These are phyloP conservation scores for Agonum fuliginosum DNA, from an alignment of 2,888 invertebrate genomes.

Conservation along the genomic window DNA sequence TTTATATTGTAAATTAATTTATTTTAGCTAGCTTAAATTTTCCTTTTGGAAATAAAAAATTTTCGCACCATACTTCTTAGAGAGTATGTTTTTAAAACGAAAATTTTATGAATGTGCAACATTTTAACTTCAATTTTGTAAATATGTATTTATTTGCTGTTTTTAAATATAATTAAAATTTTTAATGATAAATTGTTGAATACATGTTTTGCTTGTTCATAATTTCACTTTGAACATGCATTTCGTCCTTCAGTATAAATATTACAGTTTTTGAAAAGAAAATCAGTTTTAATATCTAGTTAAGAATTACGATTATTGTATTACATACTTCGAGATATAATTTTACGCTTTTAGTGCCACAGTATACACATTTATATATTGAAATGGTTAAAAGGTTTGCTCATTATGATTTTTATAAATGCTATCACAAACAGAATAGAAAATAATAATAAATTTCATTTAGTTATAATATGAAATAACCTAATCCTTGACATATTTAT, in stretches of 20 bases:
- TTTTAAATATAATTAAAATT: not conserved
- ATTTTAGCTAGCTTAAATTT: constrained; percentile 23
- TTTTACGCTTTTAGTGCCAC: constrained; percentile 54
- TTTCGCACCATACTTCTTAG: not conserved
- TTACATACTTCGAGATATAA: constrained; percentile 25
- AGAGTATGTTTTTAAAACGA: constrained; percentile 16
- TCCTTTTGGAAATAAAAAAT: constrained; percentile 20
- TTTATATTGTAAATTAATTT: constrained; percentile 22
- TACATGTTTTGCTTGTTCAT: constrained; percentile 31
- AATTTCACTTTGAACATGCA: constrained; percentile 40
- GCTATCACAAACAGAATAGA: constrained; percentile 42
- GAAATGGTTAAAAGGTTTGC: constrained; percentile 41
- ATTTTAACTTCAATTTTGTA: constrained; percentile 3
- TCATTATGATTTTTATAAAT: constrained; percentile 32
- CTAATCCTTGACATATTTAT: constrained; percentile 1
- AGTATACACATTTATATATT: constrained; percentile 40
- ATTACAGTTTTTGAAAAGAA: constrained; percentile 14
- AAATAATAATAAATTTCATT: constrained; percentile 11
- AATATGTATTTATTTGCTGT: constrained; percentile 35
- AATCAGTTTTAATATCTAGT: constrained; percentile 28
- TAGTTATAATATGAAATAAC: not conserved
- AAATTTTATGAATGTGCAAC: constrained; percentile 5
- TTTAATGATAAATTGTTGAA: not conserved
- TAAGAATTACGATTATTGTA: constrained; percentile 37
- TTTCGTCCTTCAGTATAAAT: constrained; percentile 27